Evolutionary conservation across 2,888 invertebrate genomes (phyloP), one percentile per base, ranked within the genome.

Genomic region (Lucinisca nassula): DNA sequence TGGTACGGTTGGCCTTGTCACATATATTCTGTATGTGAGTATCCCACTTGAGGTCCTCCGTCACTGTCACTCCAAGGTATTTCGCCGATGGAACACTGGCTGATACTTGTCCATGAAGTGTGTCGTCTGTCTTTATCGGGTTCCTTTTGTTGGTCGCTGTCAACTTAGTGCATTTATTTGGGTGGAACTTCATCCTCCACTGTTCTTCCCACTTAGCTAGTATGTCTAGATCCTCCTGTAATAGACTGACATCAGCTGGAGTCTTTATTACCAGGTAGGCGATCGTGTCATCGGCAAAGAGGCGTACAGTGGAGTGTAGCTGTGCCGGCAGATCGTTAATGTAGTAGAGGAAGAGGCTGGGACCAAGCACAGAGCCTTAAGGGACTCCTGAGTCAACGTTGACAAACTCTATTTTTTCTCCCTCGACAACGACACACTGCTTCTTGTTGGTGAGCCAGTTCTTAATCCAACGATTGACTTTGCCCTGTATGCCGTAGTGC

Each of bases 141-240:
- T 70, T 72, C 58, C 32, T 45, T 61, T 87, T 87, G 30, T 55
- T 77, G 32, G 74, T 82, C 32, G 85, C 55, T 14, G 80, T 70
- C 14, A 85, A 32, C 8, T 85, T 74, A 37, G 61, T 77, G 45
- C 89, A 87, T 55, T 85, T 89, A 0, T 70, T 78, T 27, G 84
- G 87, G 38, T 87, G 80, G 49, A 87, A 87, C 24, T 40, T 45
- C 83, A 89, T 87, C 77, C 82, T 80, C 87, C 87, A 89, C 67
- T 55, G 79, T 0, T 74, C 35, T 24, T 89, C 73, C 81, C 84
- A 89, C 6, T 40, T 35, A 4, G 45, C 81, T 0, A 86, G 55
- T 81, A 73, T 83, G 72, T 77, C 73, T 10, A 85, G 81, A 58
- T 87, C 85, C 35, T 79, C 24, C 40, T 87, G 82, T 17, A 87